Percentiles rank a stretch among this genome's conserved stretches.
These are phyloP conservation scores for Petroica traversi DNA, from an alignment of 2,113 vertebrate species.

Conservation along the genomic window DNA sequence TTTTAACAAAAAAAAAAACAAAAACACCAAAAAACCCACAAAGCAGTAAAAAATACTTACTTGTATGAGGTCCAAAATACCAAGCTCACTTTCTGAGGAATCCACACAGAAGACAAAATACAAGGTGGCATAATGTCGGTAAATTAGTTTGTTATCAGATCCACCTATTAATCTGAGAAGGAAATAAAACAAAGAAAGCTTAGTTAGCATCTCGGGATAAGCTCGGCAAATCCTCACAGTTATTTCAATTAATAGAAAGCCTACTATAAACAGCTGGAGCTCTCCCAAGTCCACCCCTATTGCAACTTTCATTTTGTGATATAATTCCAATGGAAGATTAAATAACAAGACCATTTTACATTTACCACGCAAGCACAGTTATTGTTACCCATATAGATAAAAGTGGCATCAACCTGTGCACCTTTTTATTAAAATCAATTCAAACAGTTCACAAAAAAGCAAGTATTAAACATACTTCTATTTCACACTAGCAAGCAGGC, in stretches of 20 bases:
- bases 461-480: neutral
- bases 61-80: conserved; percentile 99
- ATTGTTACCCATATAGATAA: neutral
- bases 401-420: neutral
- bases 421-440: neutral
- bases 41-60: conserved; percentile 71
- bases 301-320: neutral
- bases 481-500: neutral
- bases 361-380: neutral
- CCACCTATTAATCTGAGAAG: conserved; percentile 92
- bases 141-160: conserved; percentile 98
- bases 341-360: neutral
- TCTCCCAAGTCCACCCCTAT: neutral
- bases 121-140: conserved; percentile 97
- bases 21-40: accelerated
- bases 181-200: conserved; percentile 31
- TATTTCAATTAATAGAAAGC: neutral
- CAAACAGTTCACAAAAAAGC: neutral
- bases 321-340: neutral
- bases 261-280: neutral
- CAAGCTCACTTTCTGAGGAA: conserved; percentile 98
- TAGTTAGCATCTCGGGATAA: neutral
- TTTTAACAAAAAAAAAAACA: neutral
- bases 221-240: neutral
- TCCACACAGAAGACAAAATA: conserved; percentile 99